Base-by-base conservation (phyloP, 2,113 vertebrate species). In the Aphyosemion australe region DNA sequence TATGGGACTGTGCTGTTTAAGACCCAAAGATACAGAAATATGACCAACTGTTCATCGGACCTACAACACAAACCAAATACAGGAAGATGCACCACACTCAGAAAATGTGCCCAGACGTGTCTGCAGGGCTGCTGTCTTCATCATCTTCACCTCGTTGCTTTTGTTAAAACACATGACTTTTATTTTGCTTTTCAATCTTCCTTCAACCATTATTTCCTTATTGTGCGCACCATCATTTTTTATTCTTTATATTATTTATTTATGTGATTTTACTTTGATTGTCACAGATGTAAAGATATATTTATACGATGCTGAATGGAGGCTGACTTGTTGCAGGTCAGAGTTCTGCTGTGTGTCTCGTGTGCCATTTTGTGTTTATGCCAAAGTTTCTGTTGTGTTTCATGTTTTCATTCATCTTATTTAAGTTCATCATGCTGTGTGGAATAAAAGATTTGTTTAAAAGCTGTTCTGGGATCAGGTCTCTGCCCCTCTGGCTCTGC, bases 361-460 rank as follows among this genome's bases (percentile, higher is more conserved):
- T 78, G 83, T 85, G 74, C 82, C 87, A 90, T 88, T 88, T 90
- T 88, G 66, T 80, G 76, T 91, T 91, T 73, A 88, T 87, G 82
- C 90, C 89, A 91, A 91, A 90, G 90, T 92, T 91, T 89, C 52
- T 78, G 77, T 91, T 90, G 45, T 48, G 82, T 87, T 85, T 42
- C 77, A 83, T 67, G 45, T 89, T 89, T 90, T 64, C 84, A 85
- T 84, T 86, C 80, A 82, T 83, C 73, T 83, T 77, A 82, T 89
- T 88, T 89, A 80, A 83, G 76, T 80, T 85, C 55, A 69, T 83
- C 68, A 68, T 88, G 5, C 85, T 86, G 74, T 88, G 72, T 85
- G 68, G 56, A 88, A 90, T 86, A 86, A 90, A 90, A 66, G 11
- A 52, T 50, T 42, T 64, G 19, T 65, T 80, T 47, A n/a, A 42